phyloP scores from a whole-genome alignment of 2,113 vertebrate genomes.

The Romanogobio albipinnatus region DNA sequence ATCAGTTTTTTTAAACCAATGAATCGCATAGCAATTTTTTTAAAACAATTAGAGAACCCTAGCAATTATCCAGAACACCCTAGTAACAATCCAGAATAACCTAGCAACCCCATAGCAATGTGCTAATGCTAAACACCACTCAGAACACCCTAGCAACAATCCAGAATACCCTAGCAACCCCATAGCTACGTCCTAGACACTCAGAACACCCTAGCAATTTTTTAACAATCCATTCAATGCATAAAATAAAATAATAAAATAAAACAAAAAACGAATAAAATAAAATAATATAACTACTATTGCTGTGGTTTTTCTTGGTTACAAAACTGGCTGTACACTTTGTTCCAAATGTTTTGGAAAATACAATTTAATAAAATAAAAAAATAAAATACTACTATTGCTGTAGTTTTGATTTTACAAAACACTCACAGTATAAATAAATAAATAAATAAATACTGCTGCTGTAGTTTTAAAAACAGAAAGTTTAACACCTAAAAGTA shows the following conservation, averaged over 20 bases:
- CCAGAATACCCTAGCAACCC: neutral
- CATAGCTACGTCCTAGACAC: too few species aligned
- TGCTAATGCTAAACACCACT: too few species aligned
- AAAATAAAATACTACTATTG: neutral
- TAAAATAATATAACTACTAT: neutral
- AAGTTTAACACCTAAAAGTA: too few species aligned
- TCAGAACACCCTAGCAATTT: too few species aligned
- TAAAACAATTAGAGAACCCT: too few species aligned
- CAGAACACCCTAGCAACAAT: neutral
- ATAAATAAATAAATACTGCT: neutral
- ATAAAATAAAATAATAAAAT: too few species aligned
- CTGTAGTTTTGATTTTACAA: neutral
- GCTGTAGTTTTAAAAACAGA: neutral
- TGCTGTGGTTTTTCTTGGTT: neutral
- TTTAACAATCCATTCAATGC: too few species aligned
- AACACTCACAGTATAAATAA: neutral
- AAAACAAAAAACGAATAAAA: neutral
- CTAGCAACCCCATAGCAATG: too few species aligned
- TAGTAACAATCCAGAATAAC: neutral
- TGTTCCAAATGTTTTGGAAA: too few species aligned
- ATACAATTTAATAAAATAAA: neutral
- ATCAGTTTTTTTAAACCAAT: too few species aligned
- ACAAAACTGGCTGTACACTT: too few species aligned
- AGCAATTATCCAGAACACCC: neutral
- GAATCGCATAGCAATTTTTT: too few species aligned